These are phyloP conservation scores for Drosophila nikananu DNA, from an alignment of 1,140 invertebrate species.

Conservation along the genomic window DNA sequence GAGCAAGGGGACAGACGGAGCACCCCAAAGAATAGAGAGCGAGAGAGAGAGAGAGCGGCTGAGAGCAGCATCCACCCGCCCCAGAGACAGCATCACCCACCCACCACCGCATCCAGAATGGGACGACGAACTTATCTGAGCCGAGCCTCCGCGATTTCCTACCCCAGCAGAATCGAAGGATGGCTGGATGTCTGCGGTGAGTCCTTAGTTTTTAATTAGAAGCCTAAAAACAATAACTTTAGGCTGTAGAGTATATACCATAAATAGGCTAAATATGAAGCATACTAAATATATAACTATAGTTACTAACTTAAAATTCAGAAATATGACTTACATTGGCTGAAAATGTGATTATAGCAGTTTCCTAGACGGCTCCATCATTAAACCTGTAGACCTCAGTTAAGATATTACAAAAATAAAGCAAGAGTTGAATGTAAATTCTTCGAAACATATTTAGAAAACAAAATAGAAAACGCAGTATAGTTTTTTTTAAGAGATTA, in stretches of 20 bases:
- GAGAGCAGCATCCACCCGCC: constrained; percentile 47
- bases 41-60: constrained; percentile 5
- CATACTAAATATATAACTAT: too few species aligned
- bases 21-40: neutral
- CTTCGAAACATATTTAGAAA: neutral
- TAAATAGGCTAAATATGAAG: too few species aligned
- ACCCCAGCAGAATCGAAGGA: constrained; percentile 90
- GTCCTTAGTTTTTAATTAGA: constrained; percentile 57
- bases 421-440: neutral
- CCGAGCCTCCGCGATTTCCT: constrained; percentile 85
- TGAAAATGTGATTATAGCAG: neutral
- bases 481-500: too few species aligned
- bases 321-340: neutral
- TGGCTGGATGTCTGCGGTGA: constrained; percentile 90
- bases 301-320: too few species aligned
- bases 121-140: constrained; percentile 82
- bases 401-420: neutral
- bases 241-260: too few species aligned
- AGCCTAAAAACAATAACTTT: neutral
- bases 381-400: neutral
- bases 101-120: constrained; percentile 47
- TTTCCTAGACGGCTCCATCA: neutral
- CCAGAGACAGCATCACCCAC: constrained; percentile 10
- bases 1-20: constrained; percentile 1
- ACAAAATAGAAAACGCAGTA: too few species aligned